These are phyloP conservation scores for Seira ritae DNA, from an alignment of 2,888 invertebrate genomes.

Conservation along the genomic window DNA sequence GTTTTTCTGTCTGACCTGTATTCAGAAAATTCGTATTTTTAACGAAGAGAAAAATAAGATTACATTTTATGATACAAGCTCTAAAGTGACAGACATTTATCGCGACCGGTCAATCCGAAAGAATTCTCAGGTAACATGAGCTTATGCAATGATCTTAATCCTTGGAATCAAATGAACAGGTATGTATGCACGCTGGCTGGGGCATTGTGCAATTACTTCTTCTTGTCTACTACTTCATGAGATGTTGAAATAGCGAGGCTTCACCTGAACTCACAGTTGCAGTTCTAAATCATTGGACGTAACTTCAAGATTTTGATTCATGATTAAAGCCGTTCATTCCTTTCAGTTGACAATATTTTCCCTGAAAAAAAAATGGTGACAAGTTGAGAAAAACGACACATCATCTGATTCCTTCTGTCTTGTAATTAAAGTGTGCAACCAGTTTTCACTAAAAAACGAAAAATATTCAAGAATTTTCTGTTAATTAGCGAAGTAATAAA, in stretches of 20 bases:
- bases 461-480: background rate
- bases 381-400: background rate
- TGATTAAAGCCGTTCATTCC: no score
- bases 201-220: conserved; percentile 1
- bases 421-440: conserved; percentile 7
- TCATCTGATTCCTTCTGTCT: background rate
- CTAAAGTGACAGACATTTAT: conserved; percentile 7
- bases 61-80: background rate
- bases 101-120: background rate
- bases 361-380: background rate
- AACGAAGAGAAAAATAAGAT: background rate
- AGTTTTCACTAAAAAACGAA: background rate
- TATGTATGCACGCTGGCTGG: background rate
- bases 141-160: conserved; percentile 7
- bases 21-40: background rate
- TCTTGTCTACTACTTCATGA: no score
- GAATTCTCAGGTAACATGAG: background rate
- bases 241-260: background rate
- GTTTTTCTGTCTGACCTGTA: background rate
- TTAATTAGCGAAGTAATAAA: background rate
- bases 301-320: conserved; percentile 11
- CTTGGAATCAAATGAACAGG: background rate
- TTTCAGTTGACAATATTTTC: background rate
- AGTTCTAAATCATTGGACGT: background rate
- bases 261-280: background rate